Evolutionary conservation across 2,888 invertebrate genomes (phyloP), one percentile per base, ranked within the genome.

Genomic region (Amitus sp.): DNA sequence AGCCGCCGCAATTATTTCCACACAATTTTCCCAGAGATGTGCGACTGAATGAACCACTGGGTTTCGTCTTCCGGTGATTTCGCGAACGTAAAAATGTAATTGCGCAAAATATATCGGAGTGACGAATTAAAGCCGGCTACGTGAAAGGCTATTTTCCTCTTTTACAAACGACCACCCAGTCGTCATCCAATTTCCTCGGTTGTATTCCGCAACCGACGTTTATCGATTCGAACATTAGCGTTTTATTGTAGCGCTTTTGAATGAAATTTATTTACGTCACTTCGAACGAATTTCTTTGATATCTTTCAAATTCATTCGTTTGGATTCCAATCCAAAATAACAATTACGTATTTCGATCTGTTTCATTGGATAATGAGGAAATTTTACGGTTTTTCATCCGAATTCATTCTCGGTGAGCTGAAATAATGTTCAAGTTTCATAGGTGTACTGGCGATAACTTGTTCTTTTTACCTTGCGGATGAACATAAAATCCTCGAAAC

Each of bases 141-240:
- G 48, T n/a, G 30, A 47, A 12, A 34, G 7, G 33, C 46, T 23
- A 43, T 55, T 60, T 50, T 50, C 51, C 13, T 54, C 46, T 23
- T 17, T 40, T 27, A 43, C 18, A 37, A 42, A 59, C 53, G 19
- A 28, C 53, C 19, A 57, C 40, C 40, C 40, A 39, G 27, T 49
- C 50, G 60, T 52, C 48, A 34, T 47, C 20, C 47, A 7, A 13
- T 23, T 28, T 46, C 39, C 43, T 51, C 37, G 12, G n/a, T n/a
- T 12, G 23, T 40, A 30, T 48, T 58, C 47, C 39, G 13, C 60
- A 51, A 57, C 62, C 55, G 61, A 20, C 60, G 51, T 61, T 54
- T 75, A 76, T 76, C 74, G 76, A 76, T 75, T 75, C 71, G 71
- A 69, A 71, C 74, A 74, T 76, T 76, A 75, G 72, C 68, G 70